phyloP scores from a whole-genome alignment of 2,113 vertebrate genomes.

The Alexandromys fortis region DNA sequence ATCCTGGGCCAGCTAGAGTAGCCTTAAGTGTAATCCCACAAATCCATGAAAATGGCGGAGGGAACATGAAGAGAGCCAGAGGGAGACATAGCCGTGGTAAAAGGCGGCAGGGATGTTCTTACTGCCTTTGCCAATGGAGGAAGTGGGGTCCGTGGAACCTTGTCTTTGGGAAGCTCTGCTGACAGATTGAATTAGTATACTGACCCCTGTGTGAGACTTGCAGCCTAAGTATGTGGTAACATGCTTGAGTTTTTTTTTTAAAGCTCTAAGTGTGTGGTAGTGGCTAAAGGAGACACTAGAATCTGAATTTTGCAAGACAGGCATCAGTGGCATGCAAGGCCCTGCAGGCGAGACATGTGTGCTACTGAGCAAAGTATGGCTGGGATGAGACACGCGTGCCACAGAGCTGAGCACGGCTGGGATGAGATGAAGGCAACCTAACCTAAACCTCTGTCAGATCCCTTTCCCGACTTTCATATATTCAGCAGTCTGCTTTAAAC shows the following conservation, averaged over 20 bases:
- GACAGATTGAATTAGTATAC: neutral
- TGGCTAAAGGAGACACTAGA: neutral
- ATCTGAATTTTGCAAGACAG: neutral
- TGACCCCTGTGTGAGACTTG: neutral
- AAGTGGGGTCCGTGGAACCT: neutral
- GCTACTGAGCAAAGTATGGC: accelerated
- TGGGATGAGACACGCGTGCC: too few species aligned
- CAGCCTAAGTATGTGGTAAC: neutral
- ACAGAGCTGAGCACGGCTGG: neutral
- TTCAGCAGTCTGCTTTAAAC: neutral
- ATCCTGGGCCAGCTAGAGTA: neutral
- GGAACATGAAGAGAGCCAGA: neutral
- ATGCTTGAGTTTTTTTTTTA: neutral
- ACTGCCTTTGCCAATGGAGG: conserved; percentile 3
- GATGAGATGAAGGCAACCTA: neutral
- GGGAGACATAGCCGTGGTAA: neutral
- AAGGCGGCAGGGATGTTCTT: neutral
- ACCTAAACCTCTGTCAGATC: neutral
- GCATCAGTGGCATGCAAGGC: neutral
- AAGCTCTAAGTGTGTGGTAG: neutral
- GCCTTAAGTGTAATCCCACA: neutral
- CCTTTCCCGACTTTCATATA: neutral
- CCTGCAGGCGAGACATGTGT: neutral
- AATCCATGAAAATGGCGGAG: neutral
- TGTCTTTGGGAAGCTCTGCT: neutral